These are phyloP conservation scores for Heliconius cydno DNA, from an alignment of 2,888 invertebrate genomes.

Conservation along the genomic window DNA sequence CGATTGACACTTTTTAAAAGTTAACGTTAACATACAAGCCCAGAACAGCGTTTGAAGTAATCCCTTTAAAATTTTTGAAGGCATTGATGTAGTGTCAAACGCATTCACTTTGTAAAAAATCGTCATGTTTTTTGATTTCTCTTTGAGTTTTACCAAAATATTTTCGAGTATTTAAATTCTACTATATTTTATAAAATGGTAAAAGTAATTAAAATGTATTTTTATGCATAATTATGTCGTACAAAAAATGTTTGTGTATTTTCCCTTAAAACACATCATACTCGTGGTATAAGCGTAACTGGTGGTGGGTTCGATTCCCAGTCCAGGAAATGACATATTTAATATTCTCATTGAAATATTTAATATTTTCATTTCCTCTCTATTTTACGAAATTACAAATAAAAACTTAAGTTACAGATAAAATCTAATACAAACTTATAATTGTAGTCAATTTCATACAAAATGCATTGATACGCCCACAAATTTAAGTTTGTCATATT, in stretches of 20 bases:
- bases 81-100: conserved; percentile 3
- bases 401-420: no score
- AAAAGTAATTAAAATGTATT: background rate
- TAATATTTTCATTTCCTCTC: no score
- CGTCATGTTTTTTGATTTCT: background rate
- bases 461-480: background rate
- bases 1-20: background rate
- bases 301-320: no score
- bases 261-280: no score
- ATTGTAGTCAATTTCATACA: no score
- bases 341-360: no score
- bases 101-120: background rate
- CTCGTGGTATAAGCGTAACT: no score
- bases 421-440: no score
- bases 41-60: background rate
- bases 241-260: background rate
- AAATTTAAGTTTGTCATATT: background rate
- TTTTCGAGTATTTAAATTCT: background rate
- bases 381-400: no score
- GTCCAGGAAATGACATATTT: no score
- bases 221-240: background rate
- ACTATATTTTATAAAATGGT: background rate
- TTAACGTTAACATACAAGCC: background rate
- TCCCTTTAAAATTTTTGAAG: background rate
- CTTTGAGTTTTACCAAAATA: background rate